A percentile compares a stretch with the other conserved stretches of the same genome.
These are phyloP conservation scores for Chelonia mydas DNA, from an alignment of 2,797 vertebrate genomes.

Conservation along the genomic window DNA sequence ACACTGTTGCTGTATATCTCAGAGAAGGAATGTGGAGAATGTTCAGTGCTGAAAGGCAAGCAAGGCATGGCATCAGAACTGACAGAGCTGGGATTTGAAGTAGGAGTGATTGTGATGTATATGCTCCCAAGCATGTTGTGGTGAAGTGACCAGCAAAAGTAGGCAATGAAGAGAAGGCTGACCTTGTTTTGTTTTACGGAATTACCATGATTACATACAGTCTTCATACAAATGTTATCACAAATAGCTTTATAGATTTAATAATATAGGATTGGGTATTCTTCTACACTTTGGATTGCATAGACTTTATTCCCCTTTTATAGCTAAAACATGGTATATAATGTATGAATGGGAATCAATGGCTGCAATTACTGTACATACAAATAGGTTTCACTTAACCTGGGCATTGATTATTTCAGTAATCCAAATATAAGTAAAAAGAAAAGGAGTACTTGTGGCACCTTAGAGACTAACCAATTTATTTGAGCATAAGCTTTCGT, in stretches of 20 bases:
- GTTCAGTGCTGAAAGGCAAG: background rate
- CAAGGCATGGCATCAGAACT: background rate
- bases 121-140: background rate
- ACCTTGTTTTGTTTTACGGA: background rate
- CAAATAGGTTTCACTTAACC: background rate
- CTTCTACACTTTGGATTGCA: background rate
- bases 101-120: rapidly evolving
- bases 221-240: background rate
- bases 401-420: slow-evolving; percentile 34
- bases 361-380: slow-evolving; percentile 47
- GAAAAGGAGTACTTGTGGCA: too few relatives aligned
- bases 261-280: background rate
- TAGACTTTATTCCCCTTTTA: background rate
- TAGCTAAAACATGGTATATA: slow-evolving; percentile 7
- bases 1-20: background rate
- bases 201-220: background rate
- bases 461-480: too few relatives aligned
- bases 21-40: background rate
- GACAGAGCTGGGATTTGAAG: background rate
- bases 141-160: background rate
- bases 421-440: slow-evolving; percentile 47
- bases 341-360: slow-evolving; percentile 56
- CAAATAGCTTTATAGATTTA: background rate
- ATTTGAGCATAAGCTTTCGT: too few relatives aligned
- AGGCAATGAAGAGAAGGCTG: background rate